Percentiles rank a stretch among this genome's conserved stretches.
phyloP scores from a whole-genome alignment of 1,140 invertebrate genomes.

The Drosophila rhopaloa region DNA sequence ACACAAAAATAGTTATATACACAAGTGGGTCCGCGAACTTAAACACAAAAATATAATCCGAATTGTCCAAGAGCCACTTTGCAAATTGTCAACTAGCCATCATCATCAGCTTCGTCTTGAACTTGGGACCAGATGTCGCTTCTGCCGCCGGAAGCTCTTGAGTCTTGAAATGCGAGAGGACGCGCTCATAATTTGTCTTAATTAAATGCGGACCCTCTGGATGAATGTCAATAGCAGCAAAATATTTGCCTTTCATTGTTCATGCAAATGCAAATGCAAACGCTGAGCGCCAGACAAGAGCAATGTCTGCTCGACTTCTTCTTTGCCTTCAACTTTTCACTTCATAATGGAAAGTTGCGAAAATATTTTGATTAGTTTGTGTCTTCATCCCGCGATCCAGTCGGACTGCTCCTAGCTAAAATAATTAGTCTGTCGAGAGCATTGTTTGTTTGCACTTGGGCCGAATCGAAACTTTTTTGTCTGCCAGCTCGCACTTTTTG shows the following conservation, averaged over 20 bases:
- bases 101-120: conserved; percentile 13
- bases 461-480: conserved; percentile 59
- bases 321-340: conserved; percentile 76
- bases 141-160: conserved; percentile 51
- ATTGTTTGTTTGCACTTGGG: conserved; percentile 79
- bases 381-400: conserved; percentile 42
- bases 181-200: conserved; percentile 79
- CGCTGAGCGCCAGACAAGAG: conserved; percentile 21
- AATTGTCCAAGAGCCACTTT: conserved; percentile 49
- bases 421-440: conserved; percentile 80
- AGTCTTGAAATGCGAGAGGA: conserved; percentile 75
- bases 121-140: conserved; percentile 31
- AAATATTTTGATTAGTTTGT: conserved; percentile 82
- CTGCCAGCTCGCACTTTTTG: conserved; percentile 67
- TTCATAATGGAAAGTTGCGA: conserved; percentile 82
- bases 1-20: conserved; percentile 32
- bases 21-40: conserved; percentile 44
- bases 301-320: conserved; percentile 23
- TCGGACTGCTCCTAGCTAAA: conserved; percentile 51
- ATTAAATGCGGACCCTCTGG: conserved; percentile 67
- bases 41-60: conserved; percentile 43
- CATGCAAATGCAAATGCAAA: conserved; percentile 79
- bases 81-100: conserved; percentile 44
- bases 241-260: conserved; percentile 82
- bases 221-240: conserved; percentile 80